These are phyloP conservation scores for Prochilodus magdalenae DNA, from an alignment of 2,113 vertebrate genomes.

Conservation along the genomic window DNA sequence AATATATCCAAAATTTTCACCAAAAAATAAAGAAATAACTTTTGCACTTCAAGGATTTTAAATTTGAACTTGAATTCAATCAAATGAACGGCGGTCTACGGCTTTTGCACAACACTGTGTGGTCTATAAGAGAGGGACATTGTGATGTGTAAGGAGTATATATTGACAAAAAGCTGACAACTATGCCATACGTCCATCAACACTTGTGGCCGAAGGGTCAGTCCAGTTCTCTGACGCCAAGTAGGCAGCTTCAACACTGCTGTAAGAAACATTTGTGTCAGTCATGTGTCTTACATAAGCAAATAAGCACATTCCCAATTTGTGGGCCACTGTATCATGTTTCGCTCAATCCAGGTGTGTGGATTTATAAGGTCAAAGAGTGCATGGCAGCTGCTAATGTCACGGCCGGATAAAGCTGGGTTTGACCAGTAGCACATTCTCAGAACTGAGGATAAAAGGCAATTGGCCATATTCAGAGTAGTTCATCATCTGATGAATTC, in stretches of 20 bases:
- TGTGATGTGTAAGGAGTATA: background rate
- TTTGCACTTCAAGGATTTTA: no score
- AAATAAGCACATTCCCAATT: conserved; percentile 6
- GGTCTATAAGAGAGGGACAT: background rate
- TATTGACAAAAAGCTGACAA: background rate
- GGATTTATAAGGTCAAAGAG: conserved; percentile 10
- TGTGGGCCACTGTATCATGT: background rate
- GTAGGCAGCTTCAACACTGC: background rate
- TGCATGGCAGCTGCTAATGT: background rate
- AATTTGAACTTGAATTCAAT: no score
- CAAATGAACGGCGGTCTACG: no score
- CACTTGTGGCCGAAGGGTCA: background rate
- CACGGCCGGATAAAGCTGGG: background rate
- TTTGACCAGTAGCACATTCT: background rate
- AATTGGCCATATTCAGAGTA: background rate
- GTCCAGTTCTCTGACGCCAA: background rate
- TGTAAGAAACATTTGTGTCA: background rate
- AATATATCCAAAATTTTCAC: no score
- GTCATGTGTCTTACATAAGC: background rate
- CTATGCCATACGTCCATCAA: conserved; percentile 3
- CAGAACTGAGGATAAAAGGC: background rate
- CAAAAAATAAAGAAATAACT: no score
- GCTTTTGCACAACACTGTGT: no score
- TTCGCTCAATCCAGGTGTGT: conserved; percentile 23
- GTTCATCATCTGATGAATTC: background rate